Evolutionary conservation across 2,888 invertebrate species (phyloP).

Genomic region (Panzeria rudis): DNA sequence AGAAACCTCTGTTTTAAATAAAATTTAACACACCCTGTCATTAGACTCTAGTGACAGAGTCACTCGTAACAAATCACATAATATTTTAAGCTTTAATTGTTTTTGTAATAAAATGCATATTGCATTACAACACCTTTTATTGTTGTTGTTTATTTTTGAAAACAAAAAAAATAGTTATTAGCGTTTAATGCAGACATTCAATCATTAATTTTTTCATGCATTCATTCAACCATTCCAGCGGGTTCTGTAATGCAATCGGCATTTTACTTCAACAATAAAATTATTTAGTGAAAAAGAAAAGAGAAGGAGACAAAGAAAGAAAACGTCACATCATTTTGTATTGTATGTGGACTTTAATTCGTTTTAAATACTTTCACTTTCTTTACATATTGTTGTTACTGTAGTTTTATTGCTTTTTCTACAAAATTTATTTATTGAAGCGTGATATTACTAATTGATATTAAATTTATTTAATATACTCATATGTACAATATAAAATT

Average conservation of each 20-base stretch:
- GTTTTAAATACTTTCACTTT: constrained; percentile 67
- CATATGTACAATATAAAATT: not conserved
- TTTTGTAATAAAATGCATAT: not conserved
- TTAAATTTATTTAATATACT: not conserved
- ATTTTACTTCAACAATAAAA: constrained; percentile 24
- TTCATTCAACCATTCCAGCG: constrained; percentile 17
- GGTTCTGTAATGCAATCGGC: constrained; percentile 56
- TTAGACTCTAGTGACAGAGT: too few species aligned
- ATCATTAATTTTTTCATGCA: constrained; percentile 12
- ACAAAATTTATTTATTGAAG: constrained; percentile 23
- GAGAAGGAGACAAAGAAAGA: constrained; percentile 2
- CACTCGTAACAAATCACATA: constrained; percentile 43
- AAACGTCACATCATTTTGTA: constrained; percentile 47
- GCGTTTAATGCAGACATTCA: constrained; percentile 35
- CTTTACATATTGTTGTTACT: constrained; percentile 32
- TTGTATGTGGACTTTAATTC: constrained; percentile 40
- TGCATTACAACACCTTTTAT: constrained; percentile 28
- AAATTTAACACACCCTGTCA: not conserved
- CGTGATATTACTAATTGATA: constrained; percentile 48
- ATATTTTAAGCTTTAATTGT: constrained; percentile 19
- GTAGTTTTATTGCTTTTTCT: constrained; percentile 14
- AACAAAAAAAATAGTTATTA: constrained; percentile 23
- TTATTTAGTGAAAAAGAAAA: constrained; percentile 4
- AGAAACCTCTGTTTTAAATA: not conserved
- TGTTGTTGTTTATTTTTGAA: not conserved